Conservation (phyloP, 1,140 invertebrate species). For the Yoshiicerus persimilis region DNA sequence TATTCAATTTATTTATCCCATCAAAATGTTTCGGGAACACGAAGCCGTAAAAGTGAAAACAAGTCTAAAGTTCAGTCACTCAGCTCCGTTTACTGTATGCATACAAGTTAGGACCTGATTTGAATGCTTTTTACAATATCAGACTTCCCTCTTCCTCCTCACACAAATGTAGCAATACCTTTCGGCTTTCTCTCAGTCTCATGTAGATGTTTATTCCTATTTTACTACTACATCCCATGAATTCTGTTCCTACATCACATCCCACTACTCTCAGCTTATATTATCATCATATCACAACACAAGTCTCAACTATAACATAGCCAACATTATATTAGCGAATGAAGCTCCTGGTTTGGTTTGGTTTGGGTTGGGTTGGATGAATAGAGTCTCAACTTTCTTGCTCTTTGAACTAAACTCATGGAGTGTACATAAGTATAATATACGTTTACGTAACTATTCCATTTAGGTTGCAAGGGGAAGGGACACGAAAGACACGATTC, state of each 20-base stretch:
- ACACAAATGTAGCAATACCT: not conserved
- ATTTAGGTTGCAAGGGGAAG: not conserved
- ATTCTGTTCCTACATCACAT: not conserved
- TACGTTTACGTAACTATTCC: not conserved
- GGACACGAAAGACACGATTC: not conserved
- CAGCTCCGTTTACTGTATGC: not conserved
- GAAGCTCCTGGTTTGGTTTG: not conserved
- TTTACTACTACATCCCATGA: not conserved
- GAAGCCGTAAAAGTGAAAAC: not conserved
- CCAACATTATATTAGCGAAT: not conserved
- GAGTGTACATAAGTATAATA: not conserved
- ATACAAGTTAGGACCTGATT: not conserved
- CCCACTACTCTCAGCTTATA: not conserved
- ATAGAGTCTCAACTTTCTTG: not conserved
- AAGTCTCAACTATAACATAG: not conserved
- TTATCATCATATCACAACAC: not conserved
- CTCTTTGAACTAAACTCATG: not conserved
- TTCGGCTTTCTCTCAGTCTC: not conserved
- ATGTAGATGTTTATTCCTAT: not conserved
- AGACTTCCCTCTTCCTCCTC: not conserved
- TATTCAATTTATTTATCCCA: not conserved
- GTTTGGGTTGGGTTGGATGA: not conserved
- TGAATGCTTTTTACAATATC: not conserved
- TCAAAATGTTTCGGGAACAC: not conserved
- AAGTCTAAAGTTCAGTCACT: not conserved